Percentiles rank a stretch among this genome's conserved stretches.
Evolutionary conservation across 1,140 invertebrate genomes (phyloP).

Genomic region (Heliconius melpomene): DNA sequence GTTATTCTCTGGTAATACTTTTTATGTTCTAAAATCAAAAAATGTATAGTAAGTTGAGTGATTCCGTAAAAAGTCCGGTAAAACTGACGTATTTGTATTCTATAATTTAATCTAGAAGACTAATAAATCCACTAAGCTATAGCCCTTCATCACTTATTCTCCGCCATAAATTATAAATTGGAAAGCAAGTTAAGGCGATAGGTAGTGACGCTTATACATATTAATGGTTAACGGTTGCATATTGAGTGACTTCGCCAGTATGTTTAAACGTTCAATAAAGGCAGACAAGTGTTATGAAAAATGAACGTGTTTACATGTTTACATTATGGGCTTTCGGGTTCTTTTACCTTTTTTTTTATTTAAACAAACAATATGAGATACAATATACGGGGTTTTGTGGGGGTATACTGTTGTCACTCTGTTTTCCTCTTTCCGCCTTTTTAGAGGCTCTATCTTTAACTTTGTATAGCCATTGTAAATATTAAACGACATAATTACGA

Average conservation of each 20-base stretch:
- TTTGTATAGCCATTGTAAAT: too few relatives aligned
- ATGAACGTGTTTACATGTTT: constrained; percentile 13
- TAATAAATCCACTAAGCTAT: neutral
- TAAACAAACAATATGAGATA: neutral
- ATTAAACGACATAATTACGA: too few relatives aligned
- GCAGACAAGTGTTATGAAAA: constrained; percentile 18
- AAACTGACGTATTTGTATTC: neutral
- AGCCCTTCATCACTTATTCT: constrained; percentile 46
- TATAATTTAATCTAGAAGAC: neutral
- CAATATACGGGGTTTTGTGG: neutral
- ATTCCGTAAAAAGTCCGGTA: too few relatives aligned
- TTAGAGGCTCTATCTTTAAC: too few relatives aligned
- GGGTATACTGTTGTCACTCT: neutral
- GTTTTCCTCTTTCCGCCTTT: neutral
- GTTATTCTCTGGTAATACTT: constrained; percentile 11
- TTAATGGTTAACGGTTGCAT: constrained; percentile 57
- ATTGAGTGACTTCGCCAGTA: constrained; percentile 52
- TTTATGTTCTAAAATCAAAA: constrained; percentile 37
- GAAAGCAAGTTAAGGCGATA: constrained; percentile 57
- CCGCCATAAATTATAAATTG: constrained; percentile 45
- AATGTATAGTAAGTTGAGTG: too few relatives aligned
- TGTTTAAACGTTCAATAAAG: constrained; percentile 50
- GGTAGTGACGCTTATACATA: constrained; percentile 61
- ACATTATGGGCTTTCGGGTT: neutral
- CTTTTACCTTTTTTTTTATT: constrained; percentile 10